Evolutionary conservation across 2,888 invertebrate genomes (phyloP).

Genomic region (Ormyrus pomaceus): DNA sequence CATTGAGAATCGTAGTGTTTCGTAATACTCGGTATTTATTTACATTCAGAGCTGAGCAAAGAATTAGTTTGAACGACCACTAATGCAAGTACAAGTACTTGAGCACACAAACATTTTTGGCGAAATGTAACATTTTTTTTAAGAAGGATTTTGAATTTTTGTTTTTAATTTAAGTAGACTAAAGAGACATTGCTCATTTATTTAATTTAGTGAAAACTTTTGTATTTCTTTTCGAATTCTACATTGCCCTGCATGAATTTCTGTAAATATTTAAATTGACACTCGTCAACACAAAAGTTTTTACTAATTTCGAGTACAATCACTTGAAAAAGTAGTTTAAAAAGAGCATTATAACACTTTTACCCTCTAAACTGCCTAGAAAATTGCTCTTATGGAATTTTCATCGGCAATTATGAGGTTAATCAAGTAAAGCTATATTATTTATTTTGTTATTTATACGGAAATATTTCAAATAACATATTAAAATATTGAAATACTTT

Average conservation of each 20-base stretch:
- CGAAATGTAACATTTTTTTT: not conserved
- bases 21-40: conserved; percentile 21
- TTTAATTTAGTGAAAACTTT: not conserved
- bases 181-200: not conserved
- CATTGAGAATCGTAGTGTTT: conserved; percentile 1
- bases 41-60: conserved; percentile 28
- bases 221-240: not conserved
- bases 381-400: too few species aligned
- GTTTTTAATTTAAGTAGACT: not conserved
- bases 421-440: not conserved
- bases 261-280: too few species aligned
- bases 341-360: not conserved
- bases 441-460: conserved; percentile 8
- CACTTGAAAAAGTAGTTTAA: conserved; percentile 15
- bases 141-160: not conserved
- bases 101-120: not conserved
- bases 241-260: not conserved
- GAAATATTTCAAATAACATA: conserved; percentile 12
- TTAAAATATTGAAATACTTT: conserved; percentile 22
- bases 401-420: not conserved
- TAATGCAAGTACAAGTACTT: conserved; percentile 39
- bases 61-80: conserved; percentile 21
- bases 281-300: conserved; percentile 2
- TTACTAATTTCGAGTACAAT: not conserved
- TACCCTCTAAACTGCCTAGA: too few species aligned